Evolutionary conservation across 1,140 invertebrate genomes (phyloP), one percentile per base, ranked within the genome.

Genomic region (Agrilus planipennis): DNA sequence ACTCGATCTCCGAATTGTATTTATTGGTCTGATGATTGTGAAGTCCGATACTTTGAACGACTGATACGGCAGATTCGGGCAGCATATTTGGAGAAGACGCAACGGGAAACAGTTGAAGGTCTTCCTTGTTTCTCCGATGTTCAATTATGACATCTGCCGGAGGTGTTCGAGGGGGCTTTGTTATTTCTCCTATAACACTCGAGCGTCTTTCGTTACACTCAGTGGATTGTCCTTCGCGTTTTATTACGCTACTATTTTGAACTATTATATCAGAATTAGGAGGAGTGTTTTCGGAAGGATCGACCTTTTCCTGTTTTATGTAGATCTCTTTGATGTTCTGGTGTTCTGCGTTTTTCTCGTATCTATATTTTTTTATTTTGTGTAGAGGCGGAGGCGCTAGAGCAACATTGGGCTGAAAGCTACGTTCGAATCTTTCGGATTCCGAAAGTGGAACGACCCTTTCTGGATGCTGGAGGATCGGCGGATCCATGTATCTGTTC

Each of bases 321-420:
- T 23, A 25, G 14, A 38, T 17, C 14, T 38, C 25, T 7, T 36
- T 44, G 11, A 19, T 19, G 28, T 34, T 30, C 14, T 23, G 9
- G 9, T 31, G 28, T 5, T 30, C 34, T 14, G 19, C 16, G 27
- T 14, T 17, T 20, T 36, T 43, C 25, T 27, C 30, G 16, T 51
- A 49, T n/a, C 45, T 22, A 34, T 52, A 45, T 38, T 59, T 58
- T 23, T 59, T 59, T n/a, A n/a, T n/a, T n/a, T n/a, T n/a, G n/a
- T n/a, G n/a, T 2, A 52, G 54, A 2, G 51, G 47, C 12, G 67
- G 63, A 3, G 84, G 84, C 37, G 84, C 84, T 32, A 89, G 60
- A 12, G 84, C 84, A 34, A 89, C 84, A 53, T 88, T 89, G 5
- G 86, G 86, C 57, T 89, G 85, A 57, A 77, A 89, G 51, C 77